Evolutionary conservation across 2,888 invertebrate species (phyloP).

Genomic region (Ctenicera cuprea): DNA sequence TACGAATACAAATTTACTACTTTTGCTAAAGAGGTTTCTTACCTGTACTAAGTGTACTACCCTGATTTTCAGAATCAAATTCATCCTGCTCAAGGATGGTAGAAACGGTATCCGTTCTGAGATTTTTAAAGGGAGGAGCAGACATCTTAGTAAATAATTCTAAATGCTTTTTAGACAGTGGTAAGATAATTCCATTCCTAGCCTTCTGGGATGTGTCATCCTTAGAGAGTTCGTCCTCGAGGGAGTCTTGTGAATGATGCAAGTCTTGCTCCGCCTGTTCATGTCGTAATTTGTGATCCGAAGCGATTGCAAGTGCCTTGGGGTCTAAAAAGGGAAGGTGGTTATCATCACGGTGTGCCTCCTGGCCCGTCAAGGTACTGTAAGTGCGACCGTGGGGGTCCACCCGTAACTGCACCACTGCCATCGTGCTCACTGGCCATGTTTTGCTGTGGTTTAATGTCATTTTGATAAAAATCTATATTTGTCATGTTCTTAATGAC

Average conservation of each 20-base stretch:
- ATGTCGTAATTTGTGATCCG: slow-evolving; percentile 34
- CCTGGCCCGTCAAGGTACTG: slow-evolving; percentile 65
- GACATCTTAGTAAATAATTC: slow-evolving; percentile 65
- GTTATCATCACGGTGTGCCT: slow-evolving; percentile 24
- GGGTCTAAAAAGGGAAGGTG: slow-evolving; percentile 1
- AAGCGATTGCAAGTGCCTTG: background rate
- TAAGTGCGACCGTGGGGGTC: slow-evolving; percentile 69
- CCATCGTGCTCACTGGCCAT: slow-evolving; percentile 71
- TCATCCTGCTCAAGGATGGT: slow-evolving; percentile 69
- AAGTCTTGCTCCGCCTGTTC: slow-evolving; percentile 31
- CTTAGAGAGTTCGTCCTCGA: slow-evolving; percentile 39
- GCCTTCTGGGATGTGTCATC: slow-evolving; percentile 39
- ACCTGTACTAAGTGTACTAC: slow-evolving; percentile 45
- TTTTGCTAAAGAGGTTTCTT: background rate
- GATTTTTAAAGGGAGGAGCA: slow-evolving; percentile 53
- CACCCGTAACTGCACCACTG: slow-evolving; percentile 70
- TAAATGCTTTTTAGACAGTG: slow-evolving; percentile 64
- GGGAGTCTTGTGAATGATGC: slow-evolving; percentile 39
- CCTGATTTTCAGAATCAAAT: slow-evolving; percentile 60
- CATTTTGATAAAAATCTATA: slow-evolving; percentile 59
- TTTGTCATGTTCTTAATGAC: slow-evolving; percentile 42
- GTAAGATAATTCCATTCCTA: slow-evolving; percentile 60
- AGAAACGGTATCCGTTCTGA: slow-evolving; percentile 69
- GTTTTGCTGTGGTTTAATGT: slow-evolving; percentile 72
- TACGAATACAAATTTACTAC: too few relatives aligned